Evolutionary conservation across 2,113 vertebrate genomes (phyloP).

Genomic region (Antennarius striatus): DNA sequence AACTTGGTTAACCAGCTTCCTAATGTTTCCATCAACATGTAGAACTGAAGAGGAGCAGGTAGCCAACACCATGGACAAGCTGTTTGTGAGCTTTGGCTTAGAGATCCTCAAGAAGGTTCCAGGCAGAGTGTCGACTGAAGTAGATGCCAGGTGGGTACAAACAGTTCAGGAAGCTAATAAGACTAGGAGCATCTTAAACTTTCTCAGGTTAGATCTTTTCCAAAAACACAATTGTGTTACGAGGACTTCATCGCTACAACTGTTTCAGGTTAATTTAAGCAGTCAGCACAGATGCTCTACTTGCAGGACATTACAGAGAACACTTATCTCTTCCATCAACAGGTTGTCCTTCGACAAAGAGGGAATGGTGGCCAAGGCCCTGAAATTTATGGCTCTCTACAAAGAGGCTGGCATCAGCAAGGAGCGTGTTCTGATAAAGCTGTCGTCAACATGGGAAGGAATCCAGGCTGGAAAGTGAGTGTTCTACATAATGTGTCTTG

Average conservation of each 20-base stretch:
- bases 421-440: slow-evolving; percentile 92
- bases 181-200: no score
- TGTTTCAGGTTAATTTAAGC: no score
- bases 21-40: not conserved
- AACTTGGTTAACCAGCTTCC: not conserved
- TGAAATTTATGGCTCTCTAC: slow-evolving; percentile 88
- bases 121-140: slow-evolving; percentile 96
- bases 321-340: not conserved
- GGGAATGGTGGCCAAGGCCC: slow-evolving; percentile 89
- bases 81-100: slow-evolving; percentile 92
- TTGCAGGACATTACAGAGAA: no score
- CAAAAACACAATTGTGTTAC: no score
- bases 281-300: not conserved
- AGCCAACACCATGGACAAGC: slow-evolving; percentile 89
- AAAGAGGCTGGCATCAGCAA: slow-evolving; percentile 88
- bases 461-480: slow-evolving; percentile 93
- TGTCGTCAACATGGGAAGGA: slow-evolving; percentile 97
- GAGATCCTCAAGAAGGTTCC: slow-evolving; percentile 97
- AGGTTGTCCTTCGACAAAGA: slow-evolving; percentile 96
- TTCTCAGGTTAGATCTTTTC: no score
- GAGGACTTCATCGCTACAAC: no score
- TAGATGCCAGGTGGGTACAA: slow-evolving; percentile 88
- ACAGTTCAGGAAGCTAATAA: no score
- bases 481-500: not conserved
- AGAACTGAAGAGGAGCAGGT: slow-evolving; percentile 91